These are phyloP conservation scores for Bolinopsis microptera DNA, from an alignment of 37 sponge, comb jelly and placozoan species.

Conservation along the genomic window DNA sequence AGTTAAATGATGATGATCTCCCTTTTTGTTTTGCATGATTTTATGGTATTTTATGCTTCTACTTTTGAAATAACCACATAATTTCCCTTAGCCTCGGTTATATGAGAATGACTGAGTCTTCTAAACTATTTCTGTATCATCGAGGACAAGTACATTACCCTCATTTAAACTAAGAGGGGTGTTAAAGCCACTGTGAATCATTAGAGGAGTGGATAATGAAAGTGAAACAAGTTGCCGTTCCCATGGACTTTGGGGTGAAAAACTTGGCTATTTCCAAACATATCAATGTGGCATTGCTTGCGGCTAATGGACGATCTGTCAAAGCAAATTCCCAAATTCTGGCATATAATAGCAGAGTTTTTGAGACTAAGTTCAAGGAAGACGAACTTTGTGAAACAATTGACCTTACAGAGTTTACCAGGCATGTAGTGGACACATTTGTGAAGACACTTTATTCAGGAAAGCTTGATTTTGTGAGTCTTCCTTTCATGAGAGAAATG, in stretches of 20 bases:
- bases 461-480: neutral
- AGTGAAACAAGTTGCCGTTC: neutral
- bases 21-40: no score
- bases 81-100: no score
- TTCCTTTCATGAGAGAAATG: neutral
- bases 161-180: no score
- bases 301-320: neutral
- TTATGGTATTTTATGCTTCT: no score
- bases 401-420: neutral
- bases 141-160: no score
- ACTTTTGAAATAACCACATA: no score
- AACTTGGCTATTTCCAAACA: neutral
- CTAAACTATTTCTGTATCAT: no score
- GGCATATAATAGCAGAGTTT: neutral
- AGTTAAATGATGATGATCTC: no score
- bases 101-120: no score
- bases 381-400: neutral
- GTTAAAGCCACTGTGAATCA: no score
- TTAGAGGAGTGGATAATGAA: neutral
- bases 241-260: neutral
- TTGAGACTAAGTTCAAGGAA: neutral
- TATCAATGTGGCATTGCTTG: neutral
- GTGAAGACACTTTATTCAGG: neutral
- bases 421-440: neutral
- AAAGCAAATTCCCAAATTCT: neutral